Conservation (phyloP, 1,140 invertebrate species). For the Anagrus nilaparvatae region DNA sequence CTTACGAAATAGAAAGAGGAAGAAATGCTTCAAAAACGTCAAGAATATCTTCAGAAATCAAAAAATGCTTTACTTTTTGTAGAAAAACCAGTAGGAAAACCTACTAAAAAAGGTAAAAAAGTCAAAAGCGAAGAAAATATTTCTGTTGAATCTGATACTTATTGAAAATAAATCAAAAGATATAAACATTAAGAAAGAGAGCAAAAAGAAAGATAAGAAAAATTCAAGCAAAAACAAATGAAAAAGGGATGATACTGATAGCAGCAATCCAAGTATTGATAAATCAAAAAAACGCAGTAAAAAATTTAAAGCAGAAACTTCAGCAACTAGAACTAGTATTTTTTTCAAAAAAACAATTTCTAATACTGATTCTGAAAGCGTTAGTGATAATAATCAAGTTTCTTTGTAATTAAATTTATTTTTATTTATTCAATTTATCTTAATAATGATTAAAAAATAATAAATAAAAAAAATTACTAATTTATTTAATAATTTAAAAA, state of each 20-base stretch:
- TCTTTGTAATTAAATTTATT: slow-evolving; percentile 5
- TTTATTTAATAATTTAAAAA: too few relatives aligned
- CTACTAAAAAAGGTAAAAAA: slow-evolving; percentile 42
- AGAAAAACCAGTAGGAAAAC: slow-evolving; percentile 62
- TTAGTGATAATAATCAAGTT: slow-evolving; percentile 39
- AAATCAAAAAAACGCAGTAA: slow-evolving; percentile 50
- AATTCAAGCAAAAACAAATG: slow-evolving; percentile 28
- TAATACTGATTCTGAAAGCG: slow-evolving; percentile 84
- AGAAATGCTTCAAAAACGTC: slow-evolving; percentile 76
- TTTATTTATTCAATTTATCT: slow-evolving; percentile 10
- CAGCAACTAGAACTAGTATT: slow-evolving; percentile 74
- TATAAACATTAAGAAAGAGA: slow-evolving; percentile 40
- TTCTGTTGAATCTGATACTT: slow-evolving; percentile 37
- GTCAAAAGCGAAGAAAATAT: slow-evolving; percentile 52
- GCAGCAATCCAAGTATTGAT: too few relatives aligned
- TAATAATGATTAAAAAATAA: too few relatives aligned
- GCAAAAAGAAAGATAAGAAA: slow-evolving; percentile 29
- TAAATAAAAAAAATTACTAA: too few relatives aligned
- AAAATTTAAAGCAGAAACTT: slow-evolving; percentile 67
- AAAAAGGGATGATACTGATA: slow-evolving; percentile 25
- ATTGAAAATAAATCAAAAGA: slow-evolving; percentile 35
- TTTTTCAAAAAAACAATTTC: slow-evolving; percentile 93
- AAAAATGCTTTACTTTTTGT: slow-evolving; percentile 78
- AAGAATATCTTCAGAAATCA: slow-evolving; percentile 92
- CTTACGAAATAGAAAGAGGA: slow-evolving; percentile 64